Evolutionary conservation across 1,140 invertebrate genomes (phyloP).

Genomic region (Drosophila tani): DNA sequence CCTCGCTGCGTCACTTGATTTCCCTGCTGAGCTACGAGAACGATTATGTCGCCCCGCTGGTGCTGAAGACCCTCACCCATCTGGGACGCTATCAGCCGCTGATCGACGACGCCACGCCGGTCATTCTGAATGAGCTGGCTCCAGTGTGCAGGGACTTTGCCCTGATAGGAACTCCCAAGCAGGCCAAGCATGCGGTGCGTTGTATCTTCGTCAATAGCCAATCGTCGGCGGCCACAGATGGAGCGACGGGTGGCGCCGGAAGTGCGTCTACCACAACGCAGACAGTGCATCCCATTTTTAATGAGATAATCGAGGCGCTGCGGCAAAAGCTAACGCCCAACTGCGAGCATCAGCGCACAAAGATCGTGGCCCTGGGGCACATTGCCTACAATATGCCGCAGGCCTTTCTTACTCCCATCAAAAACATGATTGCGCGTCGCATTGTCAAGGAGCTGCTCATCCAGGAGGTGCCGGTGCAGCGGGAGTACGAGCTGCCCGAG

Average conservation of each 20-base stretch:
- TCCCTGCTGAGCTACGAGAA: slow-evolving; percentile 92
- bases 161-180: slow-evolving; percentile 95
- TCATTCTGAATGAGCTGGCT: slow-evolving; percentile 89
- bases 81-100: slow-evolving; percentile 94
- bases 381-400: slow-evolving; percentile 96
- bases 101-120: slow-evolving; percentile 86
- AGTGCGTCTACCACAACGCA: slow-evolving; percentile 69
- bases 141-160: slow-evolving; percentile 95
- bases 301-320: slow-evolving; percentile 93
- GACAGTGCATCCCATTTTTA: slow-evolving; percentile 92
- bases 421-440: slow-evolving; percentile 97
- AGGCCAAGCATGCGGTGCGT: slow-evolving; percentile 97
- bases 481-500: too few relatives aligned
- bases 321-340: slow-evolving; percentile 91
- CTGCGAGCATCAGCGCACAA: slow-evolving; percentile 94
- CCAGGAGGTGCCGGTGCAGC: slow-evolving; percentile 92
- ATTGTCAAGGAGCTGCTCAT: slow-evolving; percentile 98
- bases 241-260: slow-evolving; percentile 20
- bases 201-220: slow-evolving; percentile 93
- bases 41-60: slow-evolving; percentile 92
- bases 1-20: slow-evolving; percentile 92
- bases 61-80: slow-evolving; percentile 94
- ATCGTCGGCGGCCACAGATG: slow-evolving; percentile 55
- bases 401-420: slow-evolving; percentile 94
- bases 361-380: slow-evolving; percentile 97